A percentile compares a stretch with the other conserved stretches of the same genome.
phyloP scores from a whole-genome alignment of 2,888 invertebrate species.

The Portevinia maculata region DNA sequence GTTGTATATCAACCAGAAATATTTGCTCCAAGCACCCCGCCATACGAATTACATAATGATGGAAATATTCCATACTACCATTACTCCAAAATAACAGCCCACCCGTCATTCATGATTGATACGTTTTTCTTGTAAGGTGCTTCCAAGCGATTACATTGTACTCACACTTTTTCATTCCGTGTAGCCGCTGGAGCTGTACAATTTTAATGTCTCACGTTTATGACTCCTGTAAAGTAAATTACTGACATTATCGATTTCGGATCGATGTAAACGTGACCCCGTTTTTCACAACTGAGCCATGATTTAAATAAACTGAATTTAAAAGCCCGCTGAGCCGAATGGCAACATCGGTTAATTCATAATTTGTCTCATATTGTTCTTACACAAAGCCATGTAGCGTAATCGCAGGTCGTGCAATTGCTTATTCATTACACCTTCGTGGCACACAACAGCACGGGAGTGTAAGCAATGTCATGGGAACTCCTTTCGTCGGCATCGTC shows the following conservation, averaged over 20 bases:
- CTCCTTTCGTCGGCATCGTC: slow-evolving; percentile 24
- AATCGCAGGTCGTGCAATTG: slow-evolving; percentile 29
- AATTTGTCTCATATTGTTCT: slow-evolving; percentile 3
- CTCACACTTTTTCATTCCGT: slow-evolving; percentile 51
- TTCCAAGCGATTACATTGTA: slow-evolving; percentile 54
- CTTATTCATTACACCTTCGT: slow-evolving; percentile 62
- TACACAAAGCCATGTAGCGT: neutral
- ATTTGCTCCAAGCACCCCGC: neutral
- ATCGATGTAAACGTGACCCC: slow-evolving; percentile 4
- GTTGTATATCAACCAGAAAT: neutral
- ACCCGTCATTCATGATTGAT: slow-evolving; percentile 31
- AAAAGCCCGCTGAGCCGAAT: slow-evolving; percentile 1
- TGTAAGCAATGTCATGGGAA: slow-evolving; percentile 69
- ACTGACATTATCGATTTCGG: slow-evolving; percentile 46
- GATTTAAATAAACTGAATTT: slow-evolving; percentile 3
- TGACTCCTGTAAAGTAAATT: slow-evolving; percentile 17
- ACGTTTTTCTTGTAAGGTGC: slow-evolving; percentile 40
- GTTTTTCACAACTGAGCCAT: neutral
- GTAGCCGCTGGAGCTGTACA: slow-evolving; percentile 21
- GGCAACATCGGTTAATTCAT: slow-evolving; percentile 23
- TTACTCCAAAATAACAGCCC: neutral
- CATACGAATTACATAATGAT: neutral
- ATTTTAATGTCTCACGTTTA: slow-evolving; percentile 16
- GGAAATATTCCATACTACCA: neutral
- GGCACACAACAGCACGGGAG: slow-evolving; percentile 28